These are phyloP conservation scores for Sebastes trivittatus DNA, from an alignment of 2,797 vertebrate species.

Conservation along the genomic window DNA sequence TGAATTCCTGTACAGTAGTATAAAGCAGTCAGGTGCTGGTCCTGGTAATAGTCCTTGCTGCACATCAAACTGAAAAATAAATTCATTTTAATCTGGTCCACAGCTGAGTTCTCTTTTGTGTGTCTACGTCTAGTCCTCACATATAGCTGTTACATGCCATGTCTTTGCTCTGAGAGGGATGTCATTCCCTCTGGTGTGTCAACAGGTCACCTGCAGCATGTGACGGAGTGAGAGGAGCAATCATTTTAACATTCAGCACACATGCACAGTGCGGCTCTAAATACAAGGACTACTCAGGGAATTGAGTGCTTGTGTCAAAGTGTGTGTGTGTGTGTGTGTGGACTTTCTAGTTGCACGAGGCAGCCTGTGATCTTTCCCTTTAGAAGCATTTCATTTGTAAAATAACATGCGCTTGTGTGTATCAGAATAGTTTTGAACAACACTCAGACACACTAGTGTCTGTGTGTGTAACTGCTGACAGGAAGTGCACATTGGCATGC, in stretches of 20 bases:
- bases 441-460: neutral
- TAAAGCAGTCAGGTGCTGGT: neutral
- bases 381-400: neutral
- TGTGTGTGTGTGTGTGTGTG: neutral
- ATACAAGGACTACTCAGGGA: neutral
- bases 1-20: neutral
- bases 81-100: neutral
- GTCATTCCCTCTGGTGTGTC: neutral
- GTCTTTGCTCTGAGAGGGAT: neutral
- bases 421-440: neutral
- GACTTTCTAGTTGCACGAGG: neutral
- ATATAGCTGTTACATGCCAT: neutral
- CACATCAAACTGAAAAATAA: neutral
- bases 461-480: neutral
- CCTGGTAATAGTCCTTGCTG: no score
- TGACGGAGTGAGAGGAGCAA: neutral
- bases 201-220: neutral
- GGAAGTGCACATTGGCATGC: neutral
- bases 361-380: neutral
- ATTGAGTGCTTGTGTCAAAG: neutral
- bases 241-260: slow-evolving; percentile 17
- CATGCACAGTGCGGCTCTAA: neutral
- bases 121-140: neutral
- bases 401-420: neutral
- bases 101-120: neutral